phyloP scores from a whole-genome alignment of 2,888 invertebrate species.

The Megalurothrips usitatus region DNA sequence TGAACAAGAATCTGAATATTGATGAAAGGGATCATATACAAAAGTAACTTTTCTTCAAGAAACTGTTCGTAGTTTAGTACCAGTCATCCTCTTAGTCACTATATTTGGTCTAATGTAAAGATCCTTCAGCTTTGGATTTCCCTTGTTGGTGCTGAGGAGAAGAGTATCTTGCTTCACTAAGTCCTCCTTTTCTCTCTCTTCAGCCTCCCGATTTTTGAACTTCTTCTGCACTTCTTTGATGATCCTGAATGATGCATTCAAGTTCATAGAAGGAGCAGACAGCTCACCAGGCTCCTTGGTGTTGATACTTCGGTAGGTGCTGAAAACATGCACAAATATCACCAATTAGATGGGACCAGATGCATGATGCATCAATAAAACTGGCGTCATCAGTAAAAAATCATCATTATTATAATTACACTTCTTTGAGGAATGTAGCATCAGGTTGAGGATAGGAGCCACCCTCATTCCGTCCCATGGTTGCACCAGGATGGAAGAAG shows the following conservation, averaged over 20 bases:
- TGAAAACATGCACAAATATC: constrained; percentile 44
- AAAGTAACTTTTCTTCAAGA: neutral
- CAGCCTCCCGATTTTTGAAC: constrained; percentile 96
- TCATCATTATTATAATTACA: constrained; percentile 59
- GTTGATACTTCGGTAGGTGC: constrained; percentile 94
- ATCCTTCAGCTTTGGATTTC: constrained; percentile 96
- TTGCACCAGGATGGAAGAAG: constrained; percentile 97
- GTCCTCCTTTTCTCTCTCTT: constrained; percentile 97
- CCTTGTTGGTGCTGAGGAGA: constrained; percentile 88
- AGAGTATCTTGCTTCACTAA: constrained; percentile 97
- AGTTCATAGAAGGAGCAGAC: constrained; percentile 88
- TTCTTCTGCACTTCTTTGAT: constrained; percentile 99
- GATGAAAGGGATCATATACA: neutral
- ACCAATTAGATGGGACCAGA: neutral
- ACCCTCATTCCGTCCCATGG: constrained; percentile 90
- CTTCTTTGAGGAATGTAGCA: constrained; percentile 96
- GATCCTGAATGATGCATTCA: constrained; percentile 93
- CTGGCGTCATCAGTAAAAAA: neutral
- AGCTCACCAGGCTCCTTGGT: constrained; percentile 95
- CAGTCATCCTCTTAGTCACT: constrained; percentile 92
- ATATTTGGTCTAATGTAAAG: constrained; percentile 98
- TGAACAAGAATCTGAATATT: constrained; percentile 27
- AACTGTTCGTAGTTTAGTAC: constrained; percentile 40
- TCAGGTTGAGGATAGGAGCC: constrained; percentile 89
- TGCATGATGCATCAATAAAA: neutral